Base-by-base conservation (phyloP, 1,140 invertebrate genomes). In the Platyscapa corneri region DNA sequence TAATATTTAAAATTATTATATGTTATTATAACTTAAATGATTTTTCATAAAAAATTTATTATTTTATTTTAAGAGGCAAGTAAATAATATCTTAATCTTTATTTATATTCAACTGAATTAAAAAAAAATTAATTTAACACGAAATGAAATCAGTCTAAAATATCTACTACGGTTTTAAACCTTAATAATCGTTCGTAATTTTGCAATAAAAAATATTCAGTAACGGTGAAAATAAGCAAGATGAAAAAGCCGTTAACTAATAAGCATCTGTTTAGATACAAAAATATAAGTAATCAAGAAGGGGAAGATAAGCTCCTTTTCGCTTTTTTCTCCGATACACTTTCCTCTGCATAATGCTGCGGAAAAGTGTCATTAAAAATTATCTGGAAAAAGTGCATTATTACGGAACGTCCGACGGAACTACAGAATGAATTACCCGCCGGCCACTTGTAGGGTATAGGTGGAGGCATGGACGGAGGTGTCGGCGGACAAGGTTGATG, bases 401-500 rank as follows among this genome's bases (percentile, higher is more conserved):
- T 20, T 64, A 30, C 6, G 60, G 3, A 64, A 64, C 27, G 6
- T 30, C 60, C 3, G n/a, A 3, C 3, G 30, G 32, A 34, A 67
- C 3, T 37, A 72, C 3, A 42, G 3, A 42, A 42, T 42, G 30
- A 74, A 74, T 85, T 81, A 92, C 92, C 92, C 87, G 91, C 88
- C 87, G 91, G 90, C 92, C 92, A 93, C 87, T 93, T 93, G 76
- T 91, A 93, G 42, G 92, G 90, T 67, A 92, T 83, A 67, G 91
- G 90, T 14, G 92, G 92, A 34, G 90, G 90, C 88, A 90, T 88
- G 70, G 88, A 90, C 10, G 92, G 92, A 6, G 92, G 92, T 32
- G 91, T 91, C 6, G 92, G 92, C 72, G 92, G 92, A 87, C 91
- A 91, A 23, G 91, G 89, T 74, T 92, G 92, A 88, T 93, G 92